Conservation (phyloP, 2,888 invertebrate species). For the Rhorus exstirpatorius region DNA sequence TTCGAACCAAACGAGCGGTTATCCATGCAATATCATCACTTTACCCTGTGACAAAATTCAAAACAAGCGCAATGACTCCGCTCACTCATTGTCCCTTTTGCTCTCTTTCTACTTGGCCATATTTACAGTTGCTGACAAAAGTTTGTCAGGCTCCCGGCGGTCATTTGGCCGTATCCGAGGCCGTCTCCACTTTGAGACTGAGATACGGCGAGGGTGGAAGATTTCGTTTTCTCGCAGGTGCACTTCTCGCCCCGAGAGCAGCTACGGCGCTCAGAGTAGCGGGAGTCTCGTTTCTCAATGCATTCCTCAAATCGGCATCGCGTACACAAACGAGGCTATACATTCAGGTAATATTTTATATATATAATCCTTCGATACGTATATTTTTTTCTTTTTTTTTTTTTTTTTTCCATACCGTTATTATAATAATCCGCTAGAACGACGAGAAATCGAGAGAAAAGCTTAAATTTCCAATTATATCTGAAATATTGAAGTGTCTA, state of each 20-base stretch:
- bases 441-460: neutral
- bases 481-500: neutral
- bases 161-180: slow-evolving; percentile 95
- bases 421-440: neutral
- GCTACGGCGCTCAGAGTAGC: slow-evolving; percentile 90
- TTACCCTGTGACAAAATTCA: neutral
- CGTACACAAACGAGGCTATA: slow-evolving; percentile 92
- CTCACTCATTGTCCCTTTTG: neutral
- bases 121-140: slow-evolving; percentile 94
- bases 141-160: slow-evolving; percentile 93
- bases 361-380: too few species aligned
- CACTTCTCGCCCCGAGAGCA: slow-evolving; percentile 93
- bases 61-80: slow-evolving; percentile 4
- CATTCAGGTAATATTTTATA: slow-evolving; percentile 88
- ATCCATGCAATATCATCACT: too few species aligned
- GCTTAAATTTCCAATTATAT: neutral
- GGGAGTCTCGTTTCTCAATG: slow-evolving; percentile 94
- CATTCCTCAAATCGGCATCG: slow-evolving; percentile 92
- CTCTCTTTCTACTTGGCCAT: slow-evolving; percentile 45
- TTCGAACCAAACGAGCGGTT: too few species aligned
- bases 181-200: slow-evolving; percentile 94
- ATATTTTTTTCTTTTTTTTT: neutral
- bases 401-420: neutral
- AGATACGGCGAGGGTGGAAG: slow-evolving; percentile 97
- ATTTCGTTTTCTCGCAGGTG: slow-evolving; percentile 96